A percentile compares a stretch with the other conserved stretches of the same genome.
Conservation (phyloP, 2,797 vertebrate genomes). For the Cottoperca gobio region DNA sequence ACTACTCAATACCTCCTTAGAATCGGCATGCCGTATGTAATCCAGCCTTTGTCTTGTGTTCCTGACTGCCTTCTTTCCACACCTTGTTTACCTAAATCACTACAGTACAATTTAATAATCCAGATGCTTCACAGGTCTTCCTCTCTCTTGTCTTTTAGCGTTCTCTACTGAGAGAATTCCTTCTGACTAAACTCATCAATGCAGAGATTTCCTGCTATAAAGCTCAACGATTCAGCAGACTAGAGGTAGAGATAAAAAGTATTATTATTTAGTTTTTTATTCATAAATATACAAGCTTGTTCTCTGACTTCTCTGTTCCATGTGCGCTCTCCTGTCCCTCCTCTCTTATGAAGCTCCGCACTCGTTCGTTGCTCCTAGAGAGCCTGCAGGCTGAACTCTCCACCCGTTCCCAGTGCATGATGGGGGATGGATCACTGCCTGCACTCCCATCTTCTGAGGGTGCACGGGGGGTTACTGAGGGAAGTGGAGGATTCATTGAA, state of each 20-base stretch:
- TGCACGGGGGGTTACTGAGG: slow-evolving; percentile 72
- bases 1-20: background rate
- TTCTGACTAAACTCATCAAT: slow-evolving; percentile 87
- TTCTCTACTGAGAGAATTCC: slow-evolving; percentile 82
- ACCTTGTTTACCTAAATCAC: background rate
- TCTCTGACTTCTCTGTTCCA: slow-evolving; percentile 6
- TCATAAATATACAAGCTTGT: background rate
- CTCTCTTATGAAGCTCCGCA: slow-evolving; percentile 77
- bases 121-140: slow-evolving; percentile 1
- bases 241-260: slow-evolving; percentile 70
- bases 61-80: background rate
- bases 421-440: slow-evolving; percentile 73
- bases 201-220: slow-evolving; percentile 87
- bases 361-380: slow-evolving; percentile 85
- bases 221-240: slow-evolving; percentile 81
- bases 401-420: slow-evolving; percentile 84
- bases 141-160: slow-evolving; percentile 59
- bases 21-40: background rate
- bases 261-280: background rate
- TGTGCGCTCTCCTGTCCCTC: background rate
- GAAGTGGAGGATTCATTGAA: slow-evolving; percentile 87
- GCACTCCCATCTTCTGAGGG: slow-evolving; percentile 67
- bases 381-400: slow-evolving; percentile 81
- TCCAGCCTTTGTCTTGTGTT: background rate
- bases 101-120: background rate